Evolutionary conservation across 2,888 invertebrate genomes (phyloP), one percentile per base, ranked within the genome.

Genomic region (Agrypnus murinus): DNA sequence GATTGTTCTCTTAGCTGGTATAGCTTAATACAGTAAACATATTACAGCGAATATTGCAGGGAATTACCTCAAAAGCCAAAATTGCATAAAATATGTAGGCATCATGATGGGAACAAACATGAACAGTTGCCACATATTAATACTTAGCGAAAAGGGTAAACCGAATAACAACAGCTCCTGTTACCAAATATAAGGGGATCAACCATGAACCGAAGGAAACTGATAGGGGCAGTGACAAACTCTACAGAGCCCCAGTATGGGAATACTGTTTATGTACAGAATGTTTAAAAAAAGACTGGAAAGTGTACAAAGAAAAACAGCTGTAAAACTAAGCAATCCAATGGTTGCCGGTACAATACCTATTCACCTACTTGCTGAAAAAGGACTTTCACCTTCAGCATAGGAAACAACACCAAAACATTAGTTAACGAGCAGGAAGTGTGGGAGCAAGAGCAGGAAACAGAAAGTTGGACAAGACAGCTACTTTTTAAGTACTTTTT

Each of bases 181-280:
- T n/a, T 40, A 40, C 40, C 40, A 40, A 40, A 40, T n/a, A 40
- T 40, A n/a, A n/a, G 12, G 40, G 8, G 40, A 4, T 3, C 40
- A 40, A 40, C 3, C 40, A 40, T n/a, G 8, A n/a, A n/a, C 40
- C 40, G n/a, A 40, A 40, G 40, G 12, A 40, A 40, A 40, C n/a
- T 40, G 12, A 40, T 40, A n/a, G 40, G 40, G 12, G 12, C 40
- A 4, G 40, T 40, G 10, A n/a, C n/a, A n/a, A 40, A 40, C 40
- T 8, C 40, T 40, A 40, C 40, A n/a, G 12, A n/a, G 40, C 40
- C 40, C 40, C 34, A 34, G 9, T 34, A 34, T n/a, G n/a, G n/a
- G n/a, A n/a, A n/a, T n/a, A n/a, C n/a, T n/a, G n/a, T n/a, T n/a
- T n/a, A n/a, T n/a, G n/a, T n/a, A n/a, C n/a, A n/a, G n/a, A n/a